Evolutionary conservation across 2,797 vertebrate genomes (phyloP).

Genomic region (Megaceryle alcyon): DNA sequence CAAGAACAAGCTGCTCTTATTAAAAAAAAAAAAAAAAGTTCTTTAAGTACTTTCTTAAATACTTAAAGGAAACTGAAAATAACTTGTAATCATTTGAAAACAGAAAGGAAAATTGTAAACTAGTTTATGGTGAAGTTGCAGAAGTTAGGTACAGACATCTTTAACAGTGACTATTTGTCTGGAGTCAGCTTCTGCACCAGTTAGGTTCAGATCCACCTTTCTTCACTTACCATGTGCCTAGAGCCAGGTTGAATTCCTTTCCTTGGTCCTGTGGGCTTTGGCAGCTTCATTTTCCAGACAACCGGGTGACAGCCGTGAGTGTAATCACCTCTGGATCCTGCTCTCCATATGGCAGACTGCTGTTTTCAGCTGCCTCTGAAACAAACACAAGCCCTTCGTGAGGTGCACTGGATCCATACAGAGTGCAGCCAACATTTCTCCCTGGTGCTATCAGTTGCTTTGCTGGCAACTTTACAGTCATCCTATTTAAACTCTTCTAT

Average conservation of each 20-base stretch:
- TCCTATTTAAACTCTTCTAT: background rate
- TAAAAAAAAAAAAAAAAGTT: background rate
- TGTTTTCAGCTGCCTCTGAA: background rate
- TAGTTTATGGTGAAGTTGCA: background rate
- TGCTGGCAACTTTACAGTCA: background rate
- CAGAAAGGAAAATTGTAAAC: background rate
- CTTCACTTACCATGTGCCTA: background rate
- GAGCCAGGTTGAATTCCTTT: background rate
- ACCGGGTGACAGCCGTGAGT: background rate
- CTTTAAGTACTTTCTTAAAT: too few relatives aligned
- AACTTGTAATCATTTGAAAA: background rate
- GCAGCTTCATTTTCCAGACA: background rate
- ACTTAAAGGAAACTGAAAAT: background rate
- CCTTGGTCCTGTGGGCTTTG: background rate
- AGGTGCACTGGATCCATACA: accelerated
- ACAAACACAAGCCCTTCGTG: accelerated
- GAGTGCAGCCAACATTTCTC: background rate
- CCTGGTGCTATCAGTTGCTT: background rate
- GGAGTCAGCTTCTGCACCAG: background rate
- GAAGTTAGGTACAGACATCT: background rate
- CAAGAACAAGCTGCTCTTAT: background rate
- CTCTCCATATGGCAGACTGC: background rate
- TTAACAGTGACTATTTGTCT: background rate
- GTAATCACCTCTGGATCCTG: background rate
- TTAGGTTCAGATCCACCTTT: background rate